phyloP scores from a whole-genome alignment of 1,140 invertebrate species.

The Psilanteris sp. region DNA sequence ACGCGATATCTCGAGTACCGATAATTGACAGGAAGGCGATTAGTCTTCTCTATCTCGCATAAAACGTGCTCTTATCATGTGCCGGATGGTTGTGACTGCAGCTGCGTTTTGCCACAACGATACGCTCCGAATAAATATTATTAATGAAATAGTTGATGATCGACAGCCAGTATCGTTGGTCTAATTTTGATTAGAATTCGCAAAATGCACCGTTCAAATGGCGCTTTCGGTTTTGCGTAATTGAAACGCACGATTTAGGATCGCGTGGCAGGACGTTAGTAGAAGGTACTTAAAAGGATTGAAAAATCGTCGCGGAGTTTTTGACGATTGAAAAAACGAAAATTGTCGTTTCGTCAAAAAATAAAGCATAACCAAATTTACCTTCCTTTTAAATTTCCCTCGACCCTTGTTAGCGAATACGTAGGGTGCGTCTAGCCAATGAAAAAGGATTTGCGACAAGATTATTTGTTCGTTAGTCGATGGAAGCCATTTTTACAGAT shows the following conservation, averaged over 20 bases:
- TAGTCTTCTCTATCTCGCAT: constrained; percentile 64
- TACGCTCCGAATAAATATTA: constrained; percentile 60
- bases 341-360: constrained; percentile 4
- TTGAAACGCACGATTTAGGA: too few relatives aligned
- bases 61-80: constrained; percentile 59
- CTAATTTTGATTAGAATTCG: constrained; percentile 45
- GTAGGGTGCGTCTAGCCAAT: constrained; percentile 7
- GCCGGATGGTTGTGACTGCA: constrained; percentile 58
- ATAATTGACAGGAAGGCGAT: constrained; percentile 67
- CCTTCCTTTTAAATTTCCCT: constrained; percentile 29
- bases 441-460: constrained; percentile 26
- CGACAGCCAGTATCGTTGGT: constrained; percentile 49
- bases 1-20: constrained; percentile 54
- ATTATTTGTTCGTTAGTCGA: constrained; percentile 18
- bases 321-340: too few relatives aligned
- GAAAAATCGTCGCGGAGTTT: too few relatives aligned
- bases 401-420: constrained; percentile 31
- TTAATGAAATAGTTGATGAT: constrained; percentile 59
- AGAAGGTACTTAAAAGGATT: too few relatives aligned
- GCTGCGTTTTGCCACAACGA: constrained; percentile 54
- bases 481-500: constrained; percentile 25
- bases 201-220: neutral
- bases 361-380: constrained; percentile 15
- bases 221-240: too few relatives aligned
- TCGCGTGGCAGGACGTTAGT: too few relatives aligned